These are phyloP conservation scores for Oscheius sp. DNA, from an alignment of 2,888 invertebrate species.

Conservation along the genomic window DNA sequence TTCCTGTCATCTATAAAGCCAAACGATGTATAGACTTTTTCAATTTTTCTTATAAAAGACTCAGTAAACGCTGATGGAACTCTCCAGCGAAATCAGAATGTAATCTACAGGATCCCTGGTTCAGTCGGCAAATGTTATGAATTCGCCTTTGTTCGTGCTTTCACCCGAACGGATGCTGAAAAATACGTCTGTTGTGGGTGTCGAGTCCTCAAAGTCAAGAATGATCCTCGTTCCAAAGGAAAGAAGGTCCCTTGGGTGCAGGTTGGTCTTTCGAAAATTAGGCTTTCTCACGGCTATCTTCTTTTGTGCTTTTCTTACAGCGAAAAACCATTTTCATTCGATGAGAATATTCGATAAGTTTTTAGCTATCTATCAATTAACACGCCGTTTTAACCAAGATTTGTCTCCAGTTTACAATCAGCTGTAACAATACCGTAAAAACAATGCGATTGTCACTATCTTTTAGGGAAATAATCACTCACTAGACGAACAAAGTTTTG, in stretches of 20 bases:
- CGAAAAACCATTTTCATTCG: too few relatives aligned
- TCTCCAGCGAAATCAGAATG: too few relatives aligned
- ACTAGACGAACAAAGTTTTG: too few relatives aligned
- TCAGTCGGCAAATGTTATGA: conserved; percentile 8
- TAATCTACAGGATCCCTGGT: conserved; percentile 1
- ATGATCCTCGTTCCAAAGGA: not conserved
- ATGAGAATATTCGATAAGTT: too few relatives aligned
- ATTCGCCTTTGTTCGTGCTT: conserved; percentile 16
- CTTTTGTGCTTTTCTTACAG: too few relatives aligned
- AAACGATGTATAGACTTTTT: too few relatives aligned
- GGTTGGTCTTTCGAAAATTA: conserved; percentile 2
- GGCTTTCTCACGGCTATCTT: too few relatives aligned
- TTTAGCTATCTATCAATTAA: too few relatives aligned
- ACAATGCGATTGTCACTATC: too few relatives aligned
- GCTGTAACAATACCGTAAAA: not conserved
- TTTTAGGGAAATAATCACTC: too few relatives aligned
- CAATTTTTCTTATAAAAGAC: too few relatives aligned
- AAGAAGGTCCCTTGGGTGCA: conserved; percentile 2
- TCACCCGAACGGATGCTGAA: not conserved
- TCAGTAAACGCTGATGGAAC: too few relatives aligned
- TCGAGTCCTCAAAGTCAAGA: conserved; percentile 11
- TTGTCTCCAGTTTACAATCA: not conserved
- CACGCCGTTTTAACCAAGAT: not conserved
- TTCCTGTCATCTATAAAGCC: not conserved
- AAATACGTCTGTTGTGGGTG: conserved; percentile 15